Evolutionary conservation across 1,140 invertebrate genomes (phyloP).

Genomic region (Carcinoscorpius rotundicauda): DNA sequence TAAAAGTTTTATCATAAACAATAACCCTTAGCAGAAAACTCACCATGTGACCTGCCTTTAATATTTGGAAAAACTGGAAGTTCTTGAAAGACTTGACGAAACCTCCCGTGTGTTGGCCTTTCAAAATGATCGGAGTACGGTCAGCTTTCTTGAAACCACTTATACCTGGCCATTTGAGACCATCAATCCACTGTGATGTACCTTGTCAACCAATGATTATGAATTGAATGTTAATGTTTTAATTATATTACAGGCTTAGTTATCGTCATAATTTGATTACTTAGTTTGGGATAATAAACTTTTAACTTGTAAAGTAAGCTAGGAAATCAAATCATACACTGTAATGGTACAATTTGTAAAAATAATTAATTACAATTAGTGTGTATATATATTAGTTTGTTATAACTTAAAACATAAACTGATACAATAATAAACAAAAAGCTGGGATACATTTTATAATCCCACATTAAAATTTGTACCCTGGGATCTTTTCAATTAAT

Average conservation of each 20-base stretch:
- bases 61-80: slow-evolving; percentile 60
- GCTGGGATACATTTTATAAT: too few species aligned
- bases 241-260: neutral
- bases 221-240: slow-evolving; percentile 2
- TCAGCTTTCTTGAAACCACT: slow-evolving; percentile 38
- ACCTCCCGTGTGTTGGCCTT: slow-evolving; percentile 44
- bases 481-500: too few species aligned
- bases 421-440: too few species aligned
- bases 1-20: too few species aligned
- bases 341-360: neutral
- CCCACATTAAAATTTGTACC: too few species aligned
- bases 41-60: slow-evolving; percentile 57
- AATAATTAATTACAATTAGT: neutral
- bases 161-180: slow-evolving; percentile 47
- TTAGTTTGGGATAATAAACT: neutral
- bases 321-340: neutral
- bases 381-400: neutral
- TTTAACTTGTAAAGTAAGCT: neutral
- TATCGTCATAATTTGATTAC: neutral
- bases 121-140: slow-evolving; percentile 42
- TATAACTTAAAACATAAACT: too few species aligned
- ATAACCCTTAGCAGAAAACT: slow-evolving; percentile 3
- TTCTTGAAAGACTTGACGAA: slow-evolving; percentile 51
- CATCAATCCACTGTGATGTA: slow-evolving; percentile 54
- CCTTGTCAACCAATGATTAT: slow-evolving; percentile 33